Evolutionary conservation across 2,888 invertebrate species (phyloP).

Genomic region (Theodoxus fluviatilis): DNA sequence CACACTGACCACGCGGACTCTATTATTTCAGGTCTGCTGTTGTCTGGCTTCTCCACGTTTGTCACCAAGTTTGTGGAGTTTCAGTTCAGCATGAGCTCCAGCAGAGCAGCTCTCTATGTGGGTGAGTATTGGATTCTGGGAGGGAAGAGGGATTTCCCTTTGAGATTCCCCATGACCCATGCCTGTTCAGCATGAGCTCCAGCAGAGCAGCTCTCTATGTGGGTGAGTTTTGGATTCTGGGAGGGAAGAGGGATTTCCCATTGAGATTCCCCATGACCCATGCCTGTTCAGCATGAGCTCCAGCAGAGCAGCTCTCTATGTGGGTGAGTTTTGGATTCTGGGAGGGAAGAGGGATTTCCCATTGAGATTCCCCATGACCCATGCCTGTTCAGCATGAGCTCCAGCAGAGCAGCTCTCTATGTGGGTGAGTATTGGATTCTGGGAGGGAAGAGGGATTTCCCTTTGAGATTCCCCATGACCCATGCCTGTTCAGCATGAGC

Average conservation of each 20-base stretch:
- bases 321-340: slow-evolving; percentile 67
- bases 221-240: slow-evolving; percentile 66
- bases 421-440: slow-evolving; percentile 67
- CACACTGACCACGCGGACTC: too few species aligned
- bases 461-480: not conserved
- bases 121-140: slow-evolving; percentile 67
- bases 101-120: slow-evolving; percentile 56
- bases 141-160: too few species aligned
- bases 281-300: slow-evolving; percentile 56
- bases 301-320: slow-evolving; percentile 55
- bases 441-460: too few species aligned
- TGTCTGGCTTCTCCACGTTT: slow-evolving; percentile 63
- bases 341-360: too few species aligned
- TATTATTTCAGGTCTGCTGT: slow-evolving; percentile 55
- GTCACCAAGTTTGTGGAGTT: slow-evolving; percentile 63
- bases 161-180: not conserved
- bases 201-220: slow-evolving; percentile 57
- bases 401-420: slow-evolving; percentile 56
- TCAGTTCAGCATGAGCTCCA: slow-evolving; percentile 57
- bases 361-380: not conserved
- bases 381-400: slow-evolving; percentile 54
- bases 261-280: not conserved
- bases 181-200: slow-evolving; percentile 56
- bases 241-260: too few species aligned
- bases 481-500: not conserved